A percentile compares a stretch with the other conserved stretches of the same genome.
phyloP scores from a whole-genome alignment of 2,113 vertebrate genomes.

The Lycaon pictus region DNA sequence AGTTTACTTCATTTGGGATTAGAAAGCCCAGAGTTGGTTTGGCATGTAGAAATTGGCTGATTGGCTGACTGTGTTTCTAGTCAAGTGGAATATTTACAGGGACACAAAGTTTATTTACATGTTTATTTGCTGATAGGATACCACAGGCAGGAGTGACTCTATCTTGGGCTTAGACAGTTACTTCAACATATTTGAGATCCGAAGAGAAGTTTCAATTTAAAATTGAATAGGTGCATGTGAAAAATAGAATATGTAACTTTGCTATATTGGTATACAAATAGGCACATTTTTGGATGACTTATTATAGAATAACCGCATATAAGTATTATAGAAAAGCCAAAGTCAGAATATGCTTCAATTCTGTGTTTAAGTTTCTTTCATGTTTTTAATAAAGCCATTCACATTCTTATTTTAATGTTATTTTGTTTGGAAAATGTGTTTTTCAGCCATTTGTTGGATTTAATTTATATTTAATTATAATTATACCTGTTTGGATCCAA shows the following conservation, averaged over 20 bases:
- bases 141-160: neutral
- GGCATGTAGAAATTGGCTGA: neutral
- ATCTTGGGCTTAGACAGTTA: neutral
- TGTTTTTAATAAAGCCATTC: neutral
- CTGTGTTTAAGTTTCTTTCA: neutral
- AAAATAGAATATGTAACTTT: neutral
- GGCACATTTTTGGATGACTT: neutral
- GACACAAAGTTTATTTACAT: neutral
- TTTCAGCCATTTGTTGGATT: neutral
- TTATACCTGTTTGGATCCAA: neutral
- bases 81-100: neutral
- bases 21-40: neutral
- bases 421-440: neutral
- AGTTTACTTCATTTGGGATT: neutral
- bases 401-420: neutral
- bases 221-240: neutral
- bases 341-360: neutral
- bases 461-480: neutral
- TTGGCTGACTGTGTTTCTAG: neutral
- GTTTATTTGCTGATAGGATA: neutral
- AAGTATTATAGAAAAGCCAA: neutral
- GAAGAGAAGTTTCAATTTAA: neutral
- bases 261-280: neutral
- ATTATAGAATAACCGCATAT: neutral
- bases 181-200: neutral